Evolutionary conservation across 2,888 invertebrate species (phyloP).

Genomic region (Mermis nigrescens): DNA sequence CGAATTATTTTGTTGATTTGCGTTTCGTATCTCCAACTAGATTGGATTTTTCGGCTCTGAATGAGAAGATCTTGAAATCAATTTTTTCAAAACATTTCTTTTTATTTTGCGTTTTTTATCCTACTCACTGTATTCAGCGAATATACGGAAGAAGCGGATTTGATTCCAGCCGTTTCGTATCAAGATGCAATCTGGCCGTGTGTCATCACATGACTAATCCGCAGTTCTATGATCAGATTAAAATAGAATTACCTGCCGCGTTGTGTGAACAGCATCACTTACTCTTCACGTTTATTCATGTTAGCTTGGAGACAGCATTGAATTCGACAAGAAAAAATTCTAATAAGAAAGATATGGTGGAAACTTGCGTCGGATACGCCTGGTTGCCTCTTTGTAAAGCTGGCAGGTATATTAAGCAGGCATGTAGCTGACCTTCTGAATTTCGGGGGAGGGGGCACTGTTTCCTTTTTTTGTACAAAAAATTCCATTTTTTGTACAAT

Average conservation of each 20-base stretch:
- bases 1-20: too few species aligned
- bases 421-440: too few species aligned
- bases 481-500: too few species aligned
- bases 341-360: conserved; percentile 28
- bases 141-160: conserved; percentile 50
- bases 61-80: background rate
- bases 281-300: conserved; percentile 81
- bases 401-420: too few species aligned
- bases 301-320: conserved; percentile 62
- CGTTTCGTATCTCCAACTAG: too few species aligned
- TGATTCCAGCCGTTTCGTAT: background rate
- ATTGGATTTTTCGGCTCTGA: background rate
- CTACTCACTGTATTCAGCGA: conserved; percentile 39
- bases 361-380: conserved; percentile 63
- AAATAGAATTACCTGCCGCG: conserved; percentile 66
- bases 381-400: conserved; percentile 72
- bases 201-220: conserved; percentile 74
- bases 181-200: conserved; percentile 40
- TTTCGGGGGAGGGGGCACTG: too few species aligned
- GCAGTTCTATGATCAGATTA: conserved; percentile 77
- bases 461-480: too few species aligned
- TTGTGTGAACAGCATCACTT: conserved; percentile 68
- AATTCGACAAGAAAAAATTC: background rate
- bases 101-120: background rate
- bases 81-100: background rate